These are phyloP conservation scores for Cryptocephalus moraei DNA, from an alignment of 2,888 invertebrate genomes.

Conservation along the genomic window DNA sequence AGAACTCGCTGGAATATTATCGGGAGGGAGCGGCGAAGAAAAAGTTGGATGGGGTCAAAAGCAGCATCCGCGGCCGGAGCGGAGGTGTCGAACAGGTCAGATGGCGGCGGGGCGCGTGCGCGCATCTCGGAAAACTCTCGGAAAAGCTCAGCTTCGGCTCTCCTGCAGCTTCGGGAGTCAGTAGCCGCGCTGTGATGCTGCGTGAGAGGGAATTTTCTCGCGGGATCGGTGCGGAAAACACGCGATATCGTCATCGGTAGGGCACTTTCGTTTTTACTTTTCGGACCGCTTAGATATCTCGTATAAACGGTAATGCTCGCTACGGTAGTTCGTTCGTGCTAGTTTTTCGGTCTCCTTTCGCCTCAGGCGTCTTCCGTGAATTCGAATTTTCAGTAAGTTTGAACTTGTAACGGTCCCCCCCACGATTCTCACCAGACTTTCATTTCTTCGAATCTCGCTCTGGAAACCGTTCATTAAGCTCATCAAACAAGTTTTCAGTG, in stretches of 20 bases:
- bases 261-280: too few relatives aligned
- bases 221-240: conserved; percentile 8
- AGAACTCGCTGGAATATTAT: conserved; percentile 9
- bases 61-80: conserved; percentile 22
- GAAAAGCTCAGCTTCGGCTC: conserved; percentile 26
- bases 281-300: too few relatives aligned
- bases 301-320: too few relatives aligned
- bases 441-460: too few relatives aligned
- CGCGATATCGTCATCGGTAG: conserved; percentile 2
- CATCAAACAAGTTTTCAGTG: too few relatives aligned
- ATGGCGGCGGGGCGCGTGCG: conserved; percentile 26
- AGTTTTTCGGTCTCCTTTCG: too few relatives aligned
- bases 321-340: too few relatives aligned
- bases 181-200: conserved; percentile 29
- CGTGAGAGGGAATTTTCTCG: conserved; percentile 12
- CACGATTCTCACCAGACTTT: too few relatives aligned
- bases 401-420: not conserved
- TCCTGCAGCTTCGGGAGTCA: conserved; percentile 28
- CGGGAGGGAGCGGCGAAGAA: conserved; percentile 7
- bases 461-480: too few relatives aligned
- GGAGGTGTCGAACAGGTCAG: conserved; percentile 33
- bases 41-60: conserved; percentile 14
- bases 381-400: not conserved
- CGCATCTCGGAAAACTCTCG: conserved; percentile 11
- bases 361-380: too few relatives aligned